A percentile compares a stretch with the other conserved stretches of the same genome.
Evolutionary conservation across 2,888 invertebrate species (phyloP).

Genomic region (Apotomis capreana): DNA sequence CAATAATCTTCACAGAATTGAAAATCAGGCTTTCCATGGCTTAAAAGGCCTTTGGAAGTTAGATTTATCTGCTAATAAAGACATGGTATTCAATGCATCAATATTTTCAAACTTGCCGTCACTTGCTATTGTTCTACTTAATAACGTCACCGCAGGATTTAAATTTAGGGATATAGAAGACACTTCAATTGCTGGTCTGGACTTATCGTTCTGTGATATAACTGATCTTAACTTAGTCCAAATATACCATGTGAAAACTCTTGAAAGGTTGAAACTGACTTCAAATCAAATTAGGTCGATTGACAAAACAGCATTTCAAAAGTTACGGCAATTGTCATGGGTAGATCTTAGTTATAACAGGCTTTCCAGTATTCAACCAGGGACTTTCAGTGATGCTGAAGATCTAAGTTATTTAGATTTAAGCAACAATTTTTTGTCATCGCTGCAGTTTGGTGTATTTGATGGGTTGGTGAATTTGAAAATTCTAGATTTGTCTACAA

Average conservation of each 20-base stretch:
- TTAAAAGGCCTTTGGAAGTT: conserved; percentile 15
- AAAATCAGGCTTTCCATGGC: conserved; percentile 18
- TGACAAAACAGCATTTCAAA: conserved; percentile 30
- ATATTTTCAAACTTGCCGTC: conserved; percentile 25
- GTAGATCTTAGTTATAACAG: conserved; percentile 35
- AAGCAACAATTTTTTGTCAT: conserved; percentile 23
- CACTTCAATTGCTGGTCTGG: conserved; percentile 12
- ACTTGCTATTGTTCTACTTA: conserved; percentile 9
- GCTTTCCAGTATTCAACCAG: conserved; percentile 33
- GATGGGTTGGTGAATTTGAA: conserved; percentile 32
- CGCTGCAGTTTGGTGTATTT: conserved; percentile 26
- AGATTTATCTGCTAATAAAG: conserved; percentile 21
- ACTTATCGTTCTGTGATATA: conserved; percentile 29
- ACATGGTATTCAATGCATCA: conserved; percentile 27
- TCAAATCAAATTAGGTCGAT: conserved; percentile 30
- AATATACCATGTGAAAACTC: conserved; percentile 6
- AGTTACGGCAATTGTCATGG: conserved; percentile 20
- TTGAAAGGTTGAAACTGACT: conserved; percentile 25
- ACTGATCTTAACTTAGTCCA: conserved; percentile 11
- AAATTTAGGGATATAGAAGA: conserved; percentile 11
- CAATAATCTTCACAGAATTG: conserved; percentile 23
- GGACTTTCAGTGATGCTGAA: conserved; percentile 22
- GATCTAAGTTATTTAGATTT: conserved; percentile 25
- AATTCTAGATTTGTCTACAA: conserved; percentile 22
- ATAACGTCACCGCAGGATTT: conserved; percentile 12